Evolutionary conservation across 2,113 vertebrate species (phyloP), one percentile per base, ranked within the genome.

Genomic region (Arenaria interpres): DNA sequence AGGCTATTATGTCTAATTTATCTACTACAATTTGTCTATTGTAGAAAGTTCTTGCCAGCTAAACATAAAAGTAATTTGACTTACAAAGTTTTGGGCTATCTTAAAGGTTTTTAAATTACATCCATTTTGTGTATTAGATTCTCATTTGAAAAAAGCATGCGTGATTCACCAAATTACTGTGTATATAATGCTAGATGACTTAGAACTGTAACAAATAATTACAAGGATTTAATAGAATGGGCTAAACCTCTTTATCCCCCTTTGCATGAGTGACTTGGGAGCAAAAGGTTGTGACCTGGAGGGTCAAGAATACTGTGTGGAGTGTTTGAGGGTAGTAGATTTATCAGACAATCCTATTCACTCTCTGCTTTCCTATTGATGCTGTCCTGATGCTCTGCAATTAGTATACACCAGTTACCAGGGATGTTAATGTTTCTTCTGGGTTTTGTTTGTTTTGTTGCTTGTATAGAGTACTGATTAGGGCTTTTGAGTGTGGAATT

Each of bases 401-500:
- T 96, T 97, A 95, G 96, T 92, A 92, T 96, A 83, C 90, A 89
- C 67, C 67, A 81, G 95, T 97, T 96, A 94, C 82, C 54, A 80
- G 77, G 86, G 95, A 77, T 93, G 51, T 93, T 97, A 94, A 92
- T 95, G 91, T 86, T 90, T 96, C 89, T 96, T 87, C 85, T 95
- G 88, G 93, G 62, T 82, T 97, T 95, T 97, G 88, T 97, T 96
- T 97, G 95, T 96, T 98, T 98, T 96, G 75, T 92, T 97, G 88
- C 89, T 96, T 93, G 53, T 97, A 46, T 75, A 54, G 81, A 94
- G 97, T 88, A 74, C 89, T 89, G 76, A 91, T 95, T 85, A 93
- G 64, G 60, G 68, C 85, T 97, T 97, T 93, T 88, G 89, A 97
- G 82, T 77, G 57, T 92, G 77, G 80, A 89, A 96, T 98, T 96